Evolutionary conservation across 2,797 vertebrate species (phyloP), one percentile per base, ranked within the genome.

Genomic region (Phalloptychus januarius): DNA sequence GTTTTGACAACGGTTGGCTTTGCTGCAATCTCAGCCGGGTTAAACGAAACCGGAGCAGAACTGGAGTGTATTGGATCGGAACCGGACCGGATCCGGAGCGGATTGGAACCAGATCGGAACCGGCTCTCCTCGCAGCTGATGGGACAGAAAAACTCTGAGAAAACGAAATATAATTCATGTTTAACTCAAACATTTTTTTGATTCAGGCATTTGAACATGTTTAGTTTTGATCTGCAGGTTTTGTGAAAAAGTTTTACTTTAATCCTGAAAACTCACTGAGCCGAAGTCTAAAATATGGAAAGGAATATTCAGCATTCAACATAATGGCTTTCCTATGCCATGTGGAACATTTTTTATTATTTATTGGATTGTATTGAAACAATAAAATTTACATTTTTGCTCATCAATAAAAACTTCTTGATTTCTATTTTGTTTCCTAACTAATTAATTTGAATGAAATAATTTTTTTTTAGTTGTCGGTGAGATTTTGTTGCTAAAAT

Each of bases 1-100:
- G 92, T 95, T 95, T 90, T 93, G 91, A 93, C 90, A 94, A 93
- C 91, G 87, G 81, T 79, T 80, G 84, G 74, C 86, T 93, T 78
- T 73, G 70, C 75, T 70, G 74, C 72, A 83, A 87, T 88, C 85
- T 87, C 76, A 87, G 84, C 85, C 79, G 80, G 58, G 36, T 80
- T 84, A 83, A 88, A 81, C 71, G 33, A 54, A 8, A 31, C 74
- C 28, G 75, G 79, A 86, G 36, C 72, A 36, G 5, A 0, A 52
- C 36, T 38, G 69, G 31, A 15, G 44, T 45, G 63, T 85, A 86
- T 80, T 76, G 58, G 85, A 85, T 81, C 77, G 33, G 58, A 8
- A 31, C 74, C 28, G 75, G 79, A 86, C 31, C 72, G 36, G 5
- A 0, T 46, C 36, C 33, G 69, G 31, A 15, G 44, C 15, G 63